A percentile compares a stretch with the other conserved stretches of the same genome.
These are phyloP conservation scores for Bugula neritina DNA, from an alignment of 2,888 invertebrate species.

Conservation along the genomic window DNA sequence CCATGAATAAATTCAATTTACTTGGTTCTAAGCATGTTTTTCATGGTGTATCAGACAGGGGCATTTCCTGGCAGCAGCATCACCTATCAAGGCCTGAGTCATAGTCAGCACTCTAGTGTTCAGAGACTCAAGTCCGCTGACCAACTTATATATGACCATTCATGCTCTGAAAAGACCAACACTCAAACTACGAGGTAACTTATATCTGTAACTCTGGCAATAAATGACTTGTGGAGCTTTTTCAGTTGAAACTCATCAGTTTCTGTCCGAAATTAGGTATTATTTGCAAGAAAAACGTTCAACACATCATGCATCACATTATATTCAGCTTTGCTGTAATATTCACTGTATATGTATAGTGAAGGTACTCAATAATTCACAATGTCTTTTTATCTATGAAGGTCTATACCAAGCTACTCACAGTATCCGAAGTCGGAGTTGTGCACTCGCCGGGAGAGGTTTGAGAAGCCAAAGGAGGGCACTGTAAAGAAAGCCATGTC, in stretches of 20 bases:
- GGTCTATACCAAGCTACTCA: neutral
- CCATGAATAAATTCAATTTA: no score
- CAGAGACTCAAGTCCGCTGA: conserved; percentile 13
- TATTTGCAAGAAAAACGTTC: no score
- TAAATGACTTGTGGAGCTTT: no score
- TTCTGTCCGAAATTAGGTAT: no score
- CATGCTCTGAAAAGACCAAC: neutral
- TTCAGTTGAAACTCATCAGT: no score
- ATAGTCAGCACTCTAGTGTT: neutral
- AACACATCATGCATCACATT: no score
- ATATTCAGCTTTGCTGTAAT: no score
- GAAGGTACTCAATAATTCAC: neutral
- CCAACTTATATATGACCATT: conserved; percentile 8
- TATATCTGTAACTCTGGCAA: no score
- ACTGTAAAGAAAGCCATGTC: conserved; percentile 21
- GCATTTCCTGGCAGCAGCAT: neutral
- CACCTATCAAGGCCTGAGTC: neutral
- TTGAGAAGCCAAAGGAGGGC: conserved; percentile 21
- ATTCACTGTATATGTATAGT: no score
- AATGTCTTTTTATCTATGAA: neutral
- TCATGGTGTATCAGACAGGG: no score
- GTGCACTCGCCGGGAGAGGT: neutral
- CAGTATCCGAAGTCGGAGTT: neutral
- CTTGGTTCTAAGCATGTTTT: no score
- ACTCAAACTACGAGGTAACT: no score